Evolutionary conservation across 2,113 vertebrate genomes (phyloP).

Genomic region (Edolisoma coerulescens): DNA sequence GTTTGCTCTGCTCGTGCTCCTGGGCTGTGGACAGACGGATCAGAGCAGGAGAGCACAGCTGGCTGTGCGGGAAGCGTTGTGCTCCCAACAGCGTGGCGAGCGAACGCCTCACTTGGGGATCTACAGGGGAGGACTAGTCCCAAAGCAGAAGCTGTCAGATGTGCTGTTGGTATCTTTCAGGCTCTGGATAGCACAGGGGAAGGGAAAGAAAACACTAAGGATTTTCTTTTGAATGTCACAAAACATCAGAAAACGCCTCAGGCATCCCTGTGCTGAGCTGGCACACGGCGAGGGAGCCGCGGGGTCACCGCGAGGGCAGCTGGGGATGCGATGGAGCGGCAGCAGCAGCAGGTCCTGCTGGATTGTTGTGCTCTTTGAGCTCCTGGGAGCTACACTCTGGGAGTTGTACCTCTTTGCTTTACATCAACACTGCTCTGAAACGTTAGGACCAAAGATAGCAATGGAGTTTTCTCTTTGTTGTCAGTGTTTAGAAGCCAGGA

Average conservation of each 20-base stretch:
- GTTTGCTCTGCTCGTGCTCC: background rate
- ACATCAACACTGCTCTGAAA: background rate
- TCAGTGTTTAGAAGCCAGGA: background rate
- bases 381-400: background rate
- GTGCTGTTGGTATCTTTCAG: background rate
- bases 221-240: background rate
- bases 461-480: background rate
- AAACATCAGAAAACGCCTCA: background rate
- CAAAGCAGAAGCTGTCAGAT: background rate
- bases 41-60: background rate
- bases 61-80: background rate
- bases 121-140: background rate
- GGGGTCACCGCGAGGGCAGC: background rate
- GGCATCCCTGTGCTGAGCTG: background rate
- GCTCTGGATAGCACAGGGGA: background rate
- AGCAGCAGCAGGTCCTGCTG: background rate
- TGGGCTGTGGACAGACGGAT: background rate
- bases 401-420: background rate
- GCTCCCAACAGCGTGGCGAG: fast-evolving
- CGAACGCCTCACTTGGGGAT: background rate
- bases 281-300: background rate
- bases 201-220: background rate
- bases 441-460: background rate
- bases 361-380: background rate
- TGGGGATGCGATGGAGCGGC: fast-evolving